Evolutionary conservation across 37 sponge, comb jelly and placozoan species (phyloP), one percentile per base, ranked within the genome.

Genomic region (Dysidea cf. avara): DNA sequence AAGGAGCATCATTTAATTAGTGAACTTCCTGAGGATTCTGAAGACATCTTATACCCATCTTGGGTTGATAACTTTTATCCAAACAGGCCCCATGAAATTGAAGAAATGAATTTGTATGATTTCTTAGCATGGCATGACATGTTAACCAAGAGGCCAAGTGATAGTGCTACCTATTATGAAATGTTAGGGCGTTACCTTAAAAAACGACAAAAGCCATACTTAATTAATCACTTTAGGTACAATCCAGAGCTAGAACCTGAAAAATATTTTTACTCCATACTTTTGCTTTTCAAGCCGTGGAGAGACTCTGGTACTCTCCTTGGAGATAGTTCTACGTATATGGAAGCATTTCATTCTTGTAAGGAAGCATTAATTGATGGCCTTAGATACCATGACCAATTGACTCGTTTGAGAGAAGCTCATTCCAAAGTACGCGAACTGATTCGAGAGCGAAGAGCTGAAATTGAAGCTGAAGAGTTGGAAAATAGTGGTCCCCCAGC

Each of bases 201-300:
- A 17, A 61, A 48, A 46, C 56, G 63, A 20, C 33, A 36, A 9
- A 81, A 71, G 22, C 74, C 64, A 20, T 20, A n/a, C 3, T 7
- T 66, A 1, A 25, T 34, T 28, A 81, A 77, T 51, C 78, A 77
- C 53, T 78, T 68, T 61, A 58, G 55, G 13, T 56, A 55, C 39
- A n/a, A 28, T 1, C 65, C 65, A 25, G 78, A 64, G 18, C 31
- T 14, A 30, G 66, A 81, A 40, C 50, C 64, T 31, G 74, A 81
- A 38, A 47, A 71, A n/a, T 81, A 72, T 34, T 81, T 37, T 25
- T 81, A 71, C 65, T 72, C 81, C 17, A 26, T 81, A 29, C 22
- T 81, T 29, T 56, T 81, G 0, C 64, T 81, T 36, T 71, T 72
- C 36, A 58, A 72, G 21, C 74, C 81, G 0, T 81, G 71, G 38